phyloP scores from a whole-genome alignment of 2,113 vertebrate genomes.

The Sinocyclocheilus anshuiensis region DNA sequence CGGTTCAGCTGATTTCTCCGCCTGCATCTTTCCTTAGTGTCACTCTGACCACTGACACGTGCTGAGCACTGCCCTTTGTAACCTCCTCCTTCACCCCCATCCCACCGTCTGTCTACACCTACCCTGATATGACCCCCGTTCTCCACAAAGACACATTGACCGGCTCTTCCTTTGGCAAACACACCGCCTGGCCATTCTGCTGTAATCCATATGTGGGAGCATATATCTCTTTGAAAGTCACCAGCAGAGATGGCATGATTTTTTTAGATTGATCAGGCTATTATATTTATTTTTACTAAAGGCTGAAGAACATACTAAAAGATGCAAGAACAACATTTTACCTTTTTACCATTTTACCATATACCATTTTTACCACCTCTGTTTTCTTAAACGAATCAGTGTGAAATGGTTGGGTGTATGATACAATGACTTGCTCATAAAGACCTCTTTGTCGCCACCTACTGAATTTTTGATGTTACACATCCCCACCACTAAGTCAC shows the following conservation, averaged over 20 bases:
- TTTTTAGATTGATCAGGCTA: not conserved
- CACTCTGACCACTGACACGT: slow-evolving; percentile 33
- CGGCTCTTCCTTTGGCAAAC: not conserved
- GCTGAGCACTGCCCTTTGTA: not conserved
- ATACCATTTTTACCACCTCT: not conserved
- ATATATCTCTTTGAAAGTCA: slow-evolving; percentile 2
- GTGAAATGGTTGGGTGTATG: not conserved
- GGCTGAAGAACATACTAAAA: not conserved
- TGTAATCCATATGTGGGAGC: not conserved
- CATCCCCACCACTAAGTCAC: not conserved
- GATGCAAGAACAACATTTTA: too few relatives aligned
- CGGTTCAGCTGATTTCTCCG: slow-evolving; percentile 33
- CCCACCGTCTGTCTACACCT: slow-evolving; percentile 8
- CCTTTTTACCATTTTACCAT: not conserved
- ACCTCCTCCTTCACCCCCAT: not conserved
- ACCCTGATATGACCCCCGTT: not conserved
- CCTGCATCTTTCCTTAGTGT: slow-evolving; percentile 11
- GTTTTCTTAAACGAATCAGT: not conserved
- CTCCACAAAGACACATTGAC: slow-evolving; percentile 6
- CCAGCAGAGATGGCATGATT: not conserved
- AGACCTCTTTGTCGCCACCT: not conserved
- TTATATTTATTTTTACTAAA: not conserved
- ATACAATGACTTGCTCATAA: not conserved
- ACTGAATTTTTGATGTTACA: not conserved
- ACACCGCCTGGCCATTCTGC: not conserved